Base-by-base conservation (phyloP, 1,140 invertebrate genomes). In the Portunus trituberculatus region DNA sequence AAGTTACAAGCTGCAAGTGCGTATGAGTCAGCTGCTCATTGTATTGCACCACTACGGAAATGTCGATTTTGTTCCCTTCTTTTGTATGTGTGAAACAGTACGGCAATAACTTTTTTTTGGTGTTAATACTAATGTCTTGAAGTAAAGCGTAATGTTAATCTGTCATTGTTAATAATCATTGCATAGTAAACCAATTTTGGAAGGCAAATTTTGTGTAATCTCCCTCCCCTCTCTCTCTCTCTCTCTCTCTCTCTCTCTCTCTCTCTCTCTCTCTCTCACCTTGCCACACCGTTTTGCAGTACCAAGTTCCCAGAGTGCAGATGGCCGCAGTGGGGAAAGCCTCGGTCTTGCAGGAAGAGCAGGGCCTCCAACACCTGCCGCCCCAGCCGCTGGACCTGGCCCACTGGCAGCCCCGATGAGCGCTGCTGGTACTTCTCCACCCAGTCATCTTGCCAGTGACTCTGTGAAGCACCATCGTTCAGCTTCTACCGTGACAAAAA, bases 241-340 rank as follows among this genome's bases (percentile, higher is more conserved):
- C n/a, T n/a, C n/a, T n/a, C n/a, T 14, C 48, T 52, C 48, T 89
- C 87, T 89, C 45, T 91, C 89, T 91, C 89, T 59, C 89, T 91
- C 89, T 67, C 90, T 91, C 90, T 67, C 90, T 91, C 90, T 67
- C 90, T 67, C 90, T 31, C 90, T 91, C 10, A 97, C 97, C 98
- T 97, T 25, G 98, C 98, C 0, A 99, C 98, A 1, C 98, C 98
- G 97, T 99, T 99, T 96, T 99, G 98, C 31, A 99, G 97, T 95
- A 99, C 98, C 12, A 99, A 98, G 97, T 99, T 99, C 46, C 98
- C 98, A 45, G 98, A 98, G 97, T 99, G 99, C 87, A 99, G 97
- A 97, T 99, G 98, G 52, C 98, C 98, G 96, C 98, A 98, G 6
- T 98, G 98, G 8, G 99, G 98, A 97, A 99, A 99, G 46, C 98